phyloP scores from a whole-genome alignment of 2,113 vertebrate species.

The Pygoscelis adeliae region DNA sequence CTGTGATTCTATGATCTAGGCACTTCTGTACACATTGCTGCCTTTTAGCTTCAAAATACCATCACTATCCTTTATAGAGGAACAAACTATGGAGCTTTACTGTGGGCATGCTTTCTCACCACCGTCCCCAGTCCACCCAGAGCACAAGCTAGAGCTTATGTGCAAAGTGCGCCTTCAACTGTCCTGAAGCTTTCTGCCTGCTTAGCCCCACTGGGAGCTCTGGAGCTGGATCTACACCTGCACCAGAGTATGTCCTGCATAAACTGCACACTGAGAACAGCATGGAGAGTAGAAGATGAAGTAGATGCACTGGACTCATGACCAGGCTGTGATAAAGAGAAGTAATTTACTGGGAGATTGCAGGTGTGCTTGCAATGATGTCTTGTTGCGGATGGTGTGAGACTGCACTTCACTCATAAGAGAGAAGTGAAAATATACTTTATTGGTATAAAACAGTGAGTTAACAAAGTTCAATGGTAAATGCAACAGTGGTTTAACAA shows the following conservation, averaged over 20 bases:
- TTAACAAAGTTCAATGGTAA: too few species aligned
- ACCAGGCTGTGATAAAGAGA: not conserved
- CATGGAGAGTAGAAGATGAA: not conserved
- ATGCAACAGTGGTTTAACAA: too few species aligned
- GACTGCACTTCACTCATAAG: too few species aligned
- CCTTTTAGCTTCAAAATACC: not conserved
- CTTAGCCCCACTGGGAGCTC: not conserved
- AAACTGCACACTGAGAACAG: not conserved
- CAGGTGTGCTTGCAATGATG: not conserved
- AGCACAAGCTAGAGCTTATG: not conserved
- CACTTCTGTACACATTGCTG: not conserved
- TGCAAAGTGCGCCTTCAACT: not conserved
- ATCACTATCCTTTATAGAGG: not conserved
- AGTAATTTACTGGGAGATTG: not conserved
- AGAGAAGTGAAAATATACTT: too few species aligned
- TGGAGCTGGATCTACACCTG: not conserved
- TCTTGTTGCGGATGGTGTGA: not conserved
- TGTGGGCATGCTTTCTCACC: not conserved
- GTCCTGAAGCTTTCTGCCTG: not conserved
- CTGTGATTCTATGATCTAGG: not conserved
- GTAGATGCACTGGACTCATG: not conserved
- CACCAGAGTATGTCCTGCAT: not conserved
- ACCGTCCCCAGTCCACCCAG: too few species aligned
- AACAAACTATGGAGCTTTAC: not conserved
- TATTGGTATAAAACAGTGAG: too few species aligned